These are phyloP conservation scores for Cydia pomonella DNA, from an alignment of 1,140 invertebrate genomes.

Conservation along the genomic window DNA sequence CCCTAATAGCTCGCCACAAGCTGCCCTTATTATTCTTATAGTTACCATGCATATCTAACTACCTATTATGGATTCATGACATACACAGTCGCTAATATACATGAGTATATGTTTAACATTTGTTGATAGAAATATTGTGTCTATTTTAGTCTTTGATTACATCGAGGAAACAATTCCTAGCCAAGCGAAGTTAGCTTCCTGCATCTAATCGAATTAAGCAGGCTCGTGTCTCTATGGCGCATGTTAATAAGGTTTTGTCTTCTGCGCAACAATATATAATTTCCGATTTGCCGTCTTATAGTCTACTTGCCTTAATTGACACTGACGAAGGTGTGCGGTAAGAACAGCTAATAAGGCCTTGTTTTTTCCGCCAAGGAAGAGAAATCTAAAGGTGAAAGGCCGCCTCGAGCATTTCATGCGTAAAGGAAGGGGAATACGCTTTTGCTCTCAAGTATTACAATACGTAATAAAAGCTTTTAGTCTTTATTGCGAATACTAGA, in stretches of 20 bases:
- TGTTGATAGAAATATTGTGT: too few relatives aligned
- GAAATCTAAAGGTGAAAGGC: slow-evolving; percentile 36
- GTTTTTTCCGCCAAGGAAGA: slow-evolving; percentile 39
- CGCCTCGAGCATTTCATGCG: slow-evolving; percentile 30
- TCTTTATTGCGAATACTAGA: slow-evolving; percentile 39
- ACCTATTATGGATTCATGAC: background rate
- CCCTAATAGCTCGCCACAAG: too few relatives aligned
- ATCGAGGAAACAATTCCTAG: background rate
- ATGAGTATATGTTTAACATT: too few relatives aligned
- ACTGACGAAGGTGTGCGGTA: slow-evolving; percentile 57
- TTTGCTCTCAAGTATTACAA: slow-evolving; percentile 32
- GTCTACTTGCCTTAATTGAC: slow-evolving; percentile 59
- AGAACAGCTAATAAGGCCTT: slow-evolving; percentile 45
- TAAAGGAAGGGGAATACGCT: slow-evolving; percentile 34
- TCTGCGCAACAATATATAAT: slow-evolving; percentile 23
- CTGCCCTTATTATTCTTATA: too few relatives aligned
- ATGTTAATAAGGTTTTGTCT: slow-evolving; percentile 26
- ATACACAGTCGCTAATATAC: background rate
- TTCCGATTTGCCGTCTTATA: slow-evolving; percentile 28
- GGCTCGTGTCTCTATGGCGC: background rate
- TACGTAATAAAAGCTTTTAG: slow-evolving; percentile 35
- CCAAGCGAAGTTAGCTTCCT: background rate
- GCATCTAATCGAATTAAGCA: background rate
- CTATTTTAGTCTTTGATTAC: background rate
- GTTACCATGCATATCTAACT: background rate